Evolutionary conservation across 2,797 vertebrate genomes (phyloP), one percentile per base, ranked within the genome.

Genomic region (Distichodus sexfasciatus): DNA sequence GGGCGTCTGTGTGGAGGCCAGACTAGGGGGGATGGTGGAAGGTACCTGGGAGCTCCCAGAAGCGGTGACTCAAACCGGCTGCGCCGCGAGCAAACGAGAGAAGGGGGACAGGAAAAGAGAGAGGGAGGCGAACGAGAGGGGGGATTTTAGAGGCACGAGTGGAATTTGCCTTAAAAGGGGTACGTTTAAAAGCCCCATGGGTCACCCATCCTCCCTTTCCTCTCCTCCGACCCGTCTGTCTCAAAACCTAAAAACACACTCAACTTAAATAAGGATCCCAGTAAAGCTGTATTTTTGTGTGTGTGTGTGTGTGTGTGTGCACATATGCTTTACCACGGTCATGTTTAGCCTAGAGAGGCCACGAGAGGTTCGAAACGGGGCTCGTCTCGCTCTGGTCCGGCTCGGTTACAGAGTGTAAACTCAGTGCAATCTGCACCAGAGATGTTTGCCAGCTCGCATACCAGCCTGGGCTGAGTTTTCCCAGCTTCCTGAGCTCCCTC

Each of bases 121-220:
- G 57, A 67, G 68, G 63, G 66, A 69, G 33, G 29, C 17, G 63
- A 73, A 47, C 66, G 9, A 63, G 28, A 66, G 64, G 68, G 77
- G 31, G 31, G n/a, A n/a, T 36, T 60, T 46, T 40, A 54, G 55
- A 80, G 69, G 58, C 75, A 77, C 24, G 62, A 59, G 41, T 73
- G 75, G 72, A 80, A 77, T 80, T 77, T 60, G 68, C 68, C 68
- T 76, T 74, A 74, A 69, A 72, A 69, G 68, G 72, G 78, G 75
- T 73, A 53, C 36, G 12, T 64, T 72, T 75, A 62, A 70, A 69
- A 57, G 60, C 47, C 60, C 54, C 54, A 53, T 38, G 44, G 53
- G 51, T 29, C 41, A 53, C 59, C 11, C 21, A 51, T 6, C 58
- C 35, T 26, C 65, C 35, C 50, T 12, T 50, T 24, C 44, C 26